Evolutionary conservation across 64 coral and sea anemone genomes (phyloP).

Genomic region (Exaiptasia diaphana): DNA sequence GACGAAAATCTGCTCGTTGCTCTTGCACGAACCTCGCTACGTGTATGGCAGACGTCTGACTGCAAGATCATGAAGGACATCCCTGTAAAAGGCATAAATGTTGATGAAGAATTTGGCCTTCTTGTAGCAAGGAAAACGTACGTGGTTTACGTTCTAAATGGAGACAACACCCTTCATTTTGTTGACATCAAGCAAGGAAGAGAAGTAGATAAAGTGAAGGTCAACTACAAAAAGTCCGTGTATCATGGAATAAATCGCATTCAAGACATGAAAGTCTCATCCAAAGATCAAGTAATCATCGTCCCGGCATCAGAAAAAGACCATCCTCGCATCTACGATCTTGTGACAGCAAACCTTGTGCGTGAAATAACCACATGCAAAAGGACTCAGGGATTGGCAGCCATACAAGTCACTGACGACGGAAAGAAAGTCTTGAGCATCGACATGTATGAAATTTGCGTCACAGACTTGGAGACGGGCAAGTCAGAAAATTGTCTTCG

Average conservation of each 20-base stretch:
- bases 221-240: slow-evolving; percentile 39
- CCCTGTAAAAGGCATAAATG: slow-evolving; percentile 63
- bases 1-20: slow-evolving; percentile 75
- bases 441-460: slow-evolving; percentile 75
- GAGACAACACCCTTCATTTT: slow-evolving; percentile 56
- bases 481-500: slow-evolving; percentile 64
- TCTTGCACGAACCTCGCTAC: slow-evolving; percentile 46
- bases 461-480: slow-evolving; percentile 60
- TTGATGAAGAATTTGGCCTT: slow-evolving; percentile 48
- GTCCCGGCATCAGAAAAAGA: slow-evolving; percentile 9
- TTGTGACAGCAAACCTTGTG: slow-evolving; percentile 54
- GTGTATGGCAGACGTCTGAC: slow-evolving; percentile 59
- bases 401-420: slow-evolving; percentile 75
- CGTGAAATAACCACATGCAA: slow-evolving; percentile 70
- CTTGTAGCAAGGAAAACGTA: slow-evolving; percentile 54
- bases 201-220: slow-evolving; percentile 58
- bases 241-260: slow-evolving; percentile 18
- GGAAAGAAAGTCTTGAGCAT: slow-evolving; percentile 63
- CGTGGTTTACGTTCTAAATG: slow-evolving; percentile 53
- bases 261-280: slow-evolving; percentile 67
- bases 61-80: slow-evolving; percentile 54
- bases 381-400: slow-evolving; percentile 48
- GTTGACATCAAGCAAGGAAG: slow-evolving; percentile 61
- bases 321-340: slow-evolving; percentile 51
- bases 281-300: slow-evolving; percentile 58